A percentile compares a stretch with the other conserved stretches of the same genome.
Conservation (phyloP, 2,888 invertebrate genomes). For the Acleris emargana region DNA sequence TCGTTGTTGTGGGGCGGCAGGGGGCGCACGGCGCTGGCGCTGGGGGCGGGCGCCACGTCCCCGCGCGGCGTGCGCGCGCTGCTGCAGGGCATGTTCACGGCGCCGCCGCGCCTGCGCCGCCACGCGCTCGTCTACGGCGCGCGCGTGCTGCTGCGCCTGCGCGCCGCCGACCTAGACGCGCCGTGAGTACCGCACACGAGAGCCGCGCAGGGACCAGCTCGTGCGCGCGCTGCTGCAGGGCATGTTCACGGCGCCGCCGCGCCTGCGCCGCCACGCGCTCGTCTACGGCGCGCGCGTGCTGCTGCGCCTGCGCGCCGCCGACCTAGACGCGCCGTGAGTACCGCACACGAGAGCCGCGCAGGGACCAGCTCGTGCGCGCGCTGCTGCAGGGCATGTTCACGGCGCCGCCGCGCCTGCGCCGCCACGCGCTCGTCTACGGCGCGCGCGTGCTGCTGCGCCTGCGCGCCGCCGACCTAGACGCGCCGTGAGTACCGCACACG, state of each 20-base stretch:
- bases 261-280: constrained; percentile 42
- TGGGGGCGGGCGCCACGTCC: constrained; percentile 41
- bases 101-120: constrained; percentile 30
- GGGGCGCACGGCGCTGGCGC: constrained; percentile 42
- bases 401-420: constrained; percentile 34
- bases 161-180: constrained; percentile 45
- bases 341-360: no score
- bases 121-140: constrained; percentile 46
- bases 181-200: constrained; percentile 7
- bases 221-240: constrained; percentile 85
- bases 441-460: constrained; percentile 44
- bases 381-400: constrained; percentile 90
- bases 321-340: constrained; percentile 37
- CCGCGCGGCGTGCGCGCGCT: constrained; percentile 66
- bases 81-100: constrained; percentile 88
- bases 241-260: constrained; percentile 80
- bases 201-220: no score
- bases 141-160: constrained; percentile 45
- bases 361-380: constrained; percentile 54
- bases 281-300: constrained; percentile 44
- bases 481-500: constrained; percentile 25
- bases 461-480: constrained; percentile 45
- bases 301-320: constrained; percentile 47
- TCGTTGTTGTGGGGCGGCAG: constrained; percentile 25
- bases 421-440: constrained; percentile 45